phyloP scores from a whole-genome alignment of 1,140 invertebrate genomes.

The Cotesia glomerata region DNA sequence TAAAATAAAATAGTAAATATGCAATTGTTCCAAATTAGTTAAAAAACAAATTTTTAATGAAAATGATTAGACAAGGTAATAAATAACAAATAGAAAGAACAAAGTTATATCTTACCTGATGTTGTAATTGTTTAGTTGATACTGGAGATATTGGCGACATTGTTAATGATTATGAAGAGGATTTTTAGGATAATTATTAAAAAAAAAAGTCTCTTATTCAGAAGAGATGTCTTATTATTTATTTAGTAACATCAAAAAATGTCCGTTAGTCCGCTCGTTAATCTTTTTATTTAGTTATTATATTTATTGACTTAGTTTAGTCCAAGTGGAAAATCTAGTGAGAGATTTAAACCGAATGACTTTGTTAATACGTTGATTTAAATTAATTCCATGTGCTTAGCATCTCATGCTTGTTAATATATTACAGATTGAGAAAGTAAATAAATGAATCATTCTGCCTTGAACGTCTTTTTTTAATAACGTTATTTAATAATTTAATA shows the following conservation, averaged over 20 bases:
- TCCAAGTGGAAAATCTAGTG: neutral
- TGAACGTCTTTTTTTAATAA: neutral
- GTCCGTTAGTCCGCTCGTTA: neutral
- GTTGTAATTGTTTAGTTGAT: slow-evolving; percentile 58
- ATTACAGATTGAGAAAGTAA: neutral
- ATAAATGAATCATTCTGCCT: neutral
- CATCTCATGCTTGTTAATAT: neutral
- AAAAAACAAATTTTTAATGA: neutral
- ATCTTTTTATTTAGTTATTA: too few species aligned
- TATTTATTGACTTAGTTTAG: neutral
- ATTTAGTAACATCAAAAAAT: neutral
- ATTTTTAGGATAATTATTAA: slow-evolving; percentile 1
- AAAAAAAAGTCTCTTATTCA: slow-evolving; percentile 1
- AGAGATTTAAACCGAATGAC: neutral
- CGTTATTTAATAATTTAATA: neutral
- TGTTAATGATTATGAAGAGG: slow-evolving; percentile 44
- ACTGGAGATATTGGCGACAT: slow-evolving; percentile 55
- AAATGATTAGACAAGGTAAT: neutral
- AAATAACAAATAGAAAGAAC: slow-evolving; percentile 13
- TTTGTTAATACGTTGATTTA: slow-evolving; percentile 9
- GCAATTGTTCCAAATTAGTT: neutral
- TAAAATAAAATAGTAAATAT: neutral
- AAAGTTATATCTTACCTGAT: slow-evolving; percentile 51
- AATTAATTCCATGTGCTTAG: neutral
- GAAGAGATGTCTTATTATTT: neutral